Conservation (phyloP, 2,888 invertebrate genomes). For the Xestobium rufovillosum region DNA sequence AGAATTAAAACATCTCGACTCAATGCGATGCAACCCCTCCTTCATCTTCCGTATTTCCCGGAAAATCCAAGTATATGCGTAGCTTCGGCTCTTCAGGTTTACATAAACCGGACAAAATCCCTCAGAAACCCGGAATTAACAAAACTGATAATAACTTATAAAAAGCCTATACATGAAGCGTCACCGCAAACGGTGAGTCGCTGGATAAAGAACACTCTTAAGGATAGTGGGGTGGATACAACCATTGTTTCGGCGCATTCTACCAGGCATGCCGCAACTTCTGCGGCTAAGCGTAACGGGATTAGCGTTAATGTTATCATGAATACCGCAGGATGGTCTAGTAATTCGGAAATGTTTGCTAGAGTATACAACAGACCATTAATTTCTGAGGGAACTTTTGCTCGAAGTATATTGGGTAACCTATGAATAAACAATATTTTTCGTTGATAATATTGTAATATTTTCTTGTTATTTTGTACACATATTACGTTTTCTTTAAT, state of each 20-base stretch:
- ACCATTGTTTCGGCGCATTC: constrained; percentile 21
- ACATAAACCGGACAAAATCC: constrained; percentile 15
- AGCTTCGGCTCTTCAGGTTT: constrained; percentile 12
- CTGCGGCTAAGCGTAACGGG: constrained; percentile 21
- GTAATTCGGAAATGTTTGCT: constrained; percentile 19
- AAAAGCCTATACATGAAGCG: constrained; percentile 20
- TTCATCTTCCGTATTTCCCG: constrained; percentile 18
- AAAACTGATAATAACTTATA: constrained; percentile 19
- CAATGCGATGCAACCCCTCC: constrained; percentile 14
- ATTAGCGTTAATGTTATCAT: constrained; percentile 22
- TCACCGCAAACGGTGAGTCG: constrained; percentile 22
- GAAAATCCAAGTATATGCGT: constrained; percentile 18
- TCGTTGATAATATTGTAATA: too few relatives aligned
- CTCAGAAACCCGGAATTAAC: constrained; percentile 7
- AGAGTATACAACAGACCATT: constrained; percentile 23
- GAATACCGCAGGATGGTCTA: constrained; percentile 23
- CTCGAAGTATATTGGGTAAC: too few relatives aligned
- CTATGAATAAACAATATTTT: too few relatives aligned
- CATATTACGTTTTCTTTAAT: too few relatives aligned
- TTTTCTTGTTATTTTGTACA: too few relatives aligned
- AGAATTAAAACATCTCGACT: constrained; percentile 13
- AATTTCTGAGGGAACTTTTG: not conserved
- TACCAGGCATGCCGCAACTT: constrained; percentile 26
- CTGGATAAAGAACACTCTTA: constrained; percentile 23
- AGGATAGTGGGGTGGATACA: constrained; percentile 21